Evolutionary conservation across 1,140 invertebrate genomes (phyloP), one percentile per base, ranked within the genome.

Genomic region (Heliconius hewitsoni): DNA sequence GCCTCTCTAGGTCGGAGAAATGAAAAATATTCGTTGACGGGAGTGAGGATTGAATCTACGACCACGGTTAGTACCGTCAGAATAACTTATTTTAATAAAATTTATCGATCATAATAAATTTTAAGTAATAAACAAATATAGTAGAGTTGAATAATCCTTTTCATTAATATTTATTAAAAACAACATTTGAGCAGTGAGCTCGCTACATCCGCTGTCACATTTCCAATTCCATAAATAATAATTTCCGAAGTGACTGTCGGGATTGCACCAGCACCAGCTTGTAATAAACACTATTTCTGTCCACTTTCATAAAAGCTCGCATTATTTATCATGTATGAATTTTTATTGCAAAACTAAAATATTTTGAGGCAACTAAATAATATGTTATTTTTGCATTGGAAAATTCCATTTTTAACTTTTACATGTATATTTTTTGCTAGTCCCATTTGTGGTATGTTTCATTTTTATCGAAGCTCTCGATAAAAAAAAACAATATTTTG

Each of bases 161-260:
- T 52, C 50, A 52, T 52, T 52, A 52, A 52, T 57, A 66, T 66
- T 66, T 66, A 66, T 66, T 66, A 23, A 66, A 27, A 57, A 27
- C 23, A 66, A 66, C 60, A 66, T 66, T 66, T 66, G 13, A 27
- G 27, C 13, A 5, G 60, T 66, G 27, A 66, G 60, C 39, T 75
- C 74, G 34, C 50, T 50, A 60, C 74, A 42, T 37, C 73, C 55
- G 74, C 55, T 37, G 74, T 66, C 52, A 75, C 74, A 66, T 75
- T 75, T 42, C 74, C 52, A 60, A 75, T 75, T 75, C 74, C 55
- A 75, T 75, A 75, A 75, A 75, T 75, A 75, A 75, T 66, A 66
- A 66, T 37, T 50, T 60, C n/a, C 73, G 55, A 74, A 74, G 73
- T 74, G 60, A 39, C 37, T 71, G 71, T 71, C 71, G n/a, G 71